Evolutionary conservation across 2,113 vertebrate genomes (phyloP).

Genomic region (Etheostoma cragini): DNA sequence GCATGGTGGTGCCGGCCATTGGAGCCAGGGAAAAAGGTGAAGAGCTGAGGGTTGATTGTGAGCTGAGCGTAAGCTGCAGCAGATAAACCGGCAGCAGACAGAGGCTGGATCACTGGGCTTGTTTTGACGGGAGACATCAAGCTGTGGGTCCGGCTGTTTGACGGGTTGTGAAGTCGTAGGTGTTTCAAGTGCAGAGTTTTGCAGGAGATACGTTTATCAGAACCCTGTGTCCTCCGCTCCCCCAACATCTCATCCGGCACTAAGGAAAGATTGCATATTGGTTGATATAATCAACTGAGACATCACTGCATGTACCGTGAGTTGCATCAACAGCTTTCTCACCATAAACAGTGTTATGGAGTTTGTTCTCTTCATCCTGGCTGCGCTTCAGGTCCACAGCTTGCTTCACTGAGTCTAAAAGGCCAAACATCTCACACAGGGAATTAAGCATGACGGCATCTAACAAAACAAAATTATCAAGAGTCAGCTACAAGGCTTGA

Average conservation of each 20-base stretch:
- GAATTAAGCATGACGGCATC: constrained; percentile 75
- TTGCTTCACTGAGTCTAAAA: constrained; percentile 77
- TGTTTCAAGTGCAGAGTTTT: constrained; percentile 45
- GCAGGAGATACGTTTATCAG: constrained; percentile 45
- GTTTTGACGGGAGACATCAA: constrained; percentile 30
- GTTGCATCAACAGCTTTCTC: constrained; percentile 31
- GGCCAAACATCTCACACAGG: constrained; percentile 79
- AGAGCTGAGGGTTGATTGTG: constrained; percentile 49
- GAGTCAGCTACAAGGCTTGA: background rate
- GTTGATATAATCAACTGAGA: background rate
- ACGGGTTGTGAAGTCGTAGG: constrained; percentile 30
- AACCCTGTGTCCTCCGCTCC: constrained; percentile 32
- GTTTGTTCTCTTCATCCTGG: constrained; percentile 51
- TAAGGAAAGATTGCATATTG: constrained; percentile 32
- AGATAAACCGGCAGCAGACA: constrained; percentile 37
- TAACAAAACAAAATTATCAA: constrained; percentile 49
- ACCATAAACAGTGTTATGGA: constrained; percentile 53
- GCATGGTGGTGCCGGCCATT: constrained; percentile 7
- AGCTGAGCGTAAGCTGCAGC: constrained; percentile 46
- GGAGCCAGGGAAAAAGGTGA: constrained; percentile 36
- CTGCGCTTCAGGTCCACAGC: constrained; percentile 63
- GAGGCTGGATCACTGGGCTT: constrained; percentile 45
- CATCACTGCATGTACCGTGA: background rate
- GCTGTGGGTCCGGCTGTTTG: constrained; percentile 38
- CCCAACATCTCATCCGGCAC: constrained; percentile 50